phyloP scores from a whole-genome alignment of 2,113 vertebrate species.

The Rhegmatorhina hoffmannsi region DNA sequence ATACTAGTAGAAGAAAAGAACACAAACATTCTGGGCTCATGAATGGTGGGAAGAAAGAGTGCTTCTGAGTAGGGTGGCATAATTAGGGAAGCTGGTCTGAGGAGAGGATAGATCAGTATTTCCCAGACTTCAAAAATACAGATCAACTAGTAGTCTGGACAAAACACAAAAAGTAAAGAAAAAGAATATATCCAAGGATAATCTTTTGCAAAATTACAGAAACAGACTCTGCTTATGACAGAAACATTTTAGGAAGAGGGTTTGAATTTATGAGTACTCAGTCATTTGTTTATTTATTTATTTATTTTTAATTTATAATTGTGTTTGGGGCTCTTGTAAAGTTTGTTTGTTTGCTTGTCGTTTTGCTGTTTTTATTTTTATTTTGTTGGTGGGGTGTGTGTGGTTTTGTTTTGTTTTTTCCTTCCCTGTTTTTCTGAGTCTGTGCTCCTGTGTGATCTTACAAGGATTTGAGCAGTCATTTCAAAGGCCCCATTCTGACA shows the following conservation, averaged over 20 bases:
- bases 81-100: background rate
- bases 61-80: fast-evolving
- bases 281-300: background rate
- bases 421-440: background rate
- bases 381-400: background rate
- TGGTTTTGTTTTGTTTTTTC: background rate
- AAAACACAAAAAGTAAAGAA: fast-evolving
- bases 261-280: background rate
- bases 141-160: background rate
- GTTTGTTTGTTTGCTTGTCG: background rate
- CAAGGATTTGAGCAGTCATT: background rate
- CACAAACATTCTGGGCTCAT: background rate
- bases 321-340: background rate
- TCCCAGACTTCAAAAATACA: background rate
- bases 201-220: background rate
- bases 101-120: background rate
- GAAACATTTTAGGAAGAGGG: background rate
- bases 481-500: background rate
- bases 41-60: background rate
- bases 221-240: background rate
- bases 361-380: background rate
- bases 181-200: background rate
- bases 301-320: background rate
- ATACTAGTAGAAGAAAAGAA: background rate
- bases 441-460: background rate